Evolutionary conservation across 1,140 invertebrate species (phyloP).

Genomic region (Dendrolimus kikuchii): DNA sequence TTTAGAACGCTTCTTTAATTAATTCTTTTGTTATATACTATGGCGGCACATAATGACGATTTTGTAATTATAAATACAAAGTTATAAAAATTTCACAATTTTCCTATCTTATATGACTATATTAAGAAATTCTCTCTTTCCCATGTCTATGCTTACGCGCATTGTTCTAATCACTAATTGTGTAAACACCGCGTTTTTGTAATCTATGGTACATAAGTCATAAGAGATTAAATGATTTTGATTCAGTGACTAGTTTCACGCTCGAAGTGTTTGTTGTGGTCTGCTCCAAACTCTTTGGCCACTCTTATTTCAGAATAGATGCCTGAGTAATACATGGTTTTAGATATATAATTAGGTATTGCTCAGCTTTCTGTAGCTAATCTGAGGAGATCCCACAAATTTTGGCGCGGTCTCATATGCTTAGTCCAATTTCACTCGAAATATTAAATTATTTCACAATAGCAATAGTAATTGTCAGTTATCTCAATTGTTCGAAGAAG

Average conservation of each 20-base stretch:
- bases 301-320: too few species aligned
- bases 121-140: conserved; percentile 26
- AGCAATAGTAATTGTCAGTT: too few species aligned
- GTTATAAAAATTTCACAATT: conserved; percentile 3
- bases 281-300: too few species aligned
- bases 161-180: conserved; percentile 20
- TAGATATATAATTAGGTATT: too few species aligned
- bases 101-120: conserved; percentile 28
- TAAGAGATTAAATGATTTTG: conserved; percentile 45
- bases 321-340: too few species aligned
- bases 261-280: too few species aligned
- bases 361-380: too few species aligned
- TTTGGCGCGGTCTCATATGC: too few species aligned
- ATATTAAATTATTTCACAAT: too few species aligned
- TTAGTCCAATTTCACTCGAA: too few species aligned
- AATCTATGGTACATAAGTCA: conserved; percentile 48
- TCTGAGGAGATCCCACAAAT: too few species aligned
- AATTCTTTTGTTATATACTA: conserved; percentile 9
- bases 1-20: conserved; percentile 20
- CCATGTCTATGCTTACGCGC: conserved; percentile 24
- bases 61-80: conserved; percentile 10
- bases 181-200: conserved; percentile 26
- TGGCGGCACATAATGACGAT: conserved; percentile 8
- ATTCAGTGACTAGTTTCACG: conserved; percentile 10
- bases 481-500: too few species aligned